phyloP scores from a whole-genome alignment of 2,113 vertebrate species.

The Chloebia gouldiae region DNA sequence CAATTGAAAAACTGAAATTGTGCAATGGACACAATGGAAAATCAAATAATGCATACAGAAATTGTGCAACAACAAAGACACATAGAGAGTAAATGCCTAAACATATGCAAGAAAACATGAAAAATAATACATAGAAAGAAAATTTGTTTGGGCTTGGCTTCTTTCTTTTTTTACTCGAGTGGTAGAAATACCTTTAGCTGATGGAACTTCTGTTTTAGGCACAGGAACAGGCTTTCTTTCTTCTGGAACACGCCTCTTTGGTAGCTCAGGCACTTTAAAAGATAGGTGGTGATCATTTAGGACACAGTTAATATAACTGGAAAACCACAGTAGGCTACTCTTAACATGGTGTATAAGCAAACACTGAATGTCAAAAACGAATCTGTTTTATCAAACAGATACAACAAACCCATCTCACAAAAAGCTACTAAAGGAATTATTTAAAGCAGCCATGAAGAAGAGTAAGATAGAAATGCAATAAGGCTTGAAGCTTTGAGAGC shows the following conservation, averaged over 20 bases:
- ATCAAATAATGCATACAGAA: neutral
- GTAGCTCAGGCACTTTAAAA: slow-evolving; percentile 75
- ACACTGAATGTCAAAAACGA: neutral
- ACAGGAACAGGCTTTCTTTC: slow-evolving; percentile 67
- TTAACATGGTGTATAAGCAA: neutral
- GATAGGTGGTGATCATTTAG: slow-evolving; percentile 19
- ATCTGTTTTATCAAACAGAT: neutral
- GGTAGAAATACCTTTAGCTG: slow-evolving; percentile 72
- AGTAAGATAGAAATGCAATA: neutral
- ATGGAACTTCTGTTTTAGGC: slow-evolving; percentile 69
- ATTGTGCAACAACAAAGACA: neutral
- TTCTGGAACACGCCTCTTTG: slow-evolving; percentile 72
- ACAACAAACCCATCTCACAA: neutral
- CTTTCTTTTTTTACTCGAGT: neutral
- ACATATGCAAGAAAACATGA: neutral
- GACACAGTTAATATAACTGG: neutral
- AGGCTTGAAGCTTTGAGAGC: neutral
- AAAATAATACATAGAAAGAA: neutral
- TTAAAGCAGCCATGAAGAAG: neutral
- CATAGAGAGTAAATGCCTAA: neutral
- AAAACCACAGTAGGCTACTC: neutral
- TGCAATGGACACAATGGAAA: neutral
- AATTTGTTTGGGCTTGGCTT: neutral
- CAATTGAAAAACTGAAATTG: neutral
- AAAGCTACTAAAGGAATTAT: neutral